Evolutionary conservation across 35 echinoderm and acorn worm species (phyloP).

Genomic region (Anneissia japonica): DNA sequence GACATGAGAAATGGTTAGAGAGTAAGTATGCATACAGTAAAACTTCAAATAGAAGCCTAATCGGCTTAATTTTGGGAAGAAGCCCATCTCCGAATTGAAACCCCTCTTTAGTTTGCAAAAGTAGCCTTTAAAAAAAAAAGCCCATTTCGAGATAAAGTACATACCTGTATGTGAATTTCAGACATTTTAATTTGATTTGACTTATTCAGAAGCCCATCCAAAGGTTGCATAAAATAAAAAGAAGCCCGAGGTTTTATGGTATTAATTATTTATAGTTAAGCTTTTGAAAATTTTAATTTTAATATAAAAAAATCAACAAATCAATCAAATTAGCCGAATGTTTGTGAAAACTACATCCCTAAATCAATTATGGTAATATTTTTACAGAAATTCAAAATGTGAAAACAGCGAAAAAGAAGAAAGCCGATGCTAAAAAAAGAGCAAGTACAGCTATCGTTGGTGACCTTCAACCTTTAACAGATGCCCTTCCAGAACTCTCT

Average conservation of each 20-base stretch:
- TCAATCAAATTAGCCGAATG: too few relatives aligned
- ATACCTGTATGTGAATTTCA: too few relatives aligned
- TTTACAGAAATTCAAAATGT: conserved; percentile 69
- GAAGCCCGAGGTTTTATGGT: too few relatives aligned
- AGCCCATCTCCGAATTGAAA: not conserved
- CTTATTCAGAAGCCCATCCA: too few relatives aligned
- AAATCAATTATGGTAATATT: too few relatives aligned
- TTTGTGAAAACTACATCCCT: too few relatives aligned
- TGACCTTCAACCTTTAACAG: conserved; percentile 69
- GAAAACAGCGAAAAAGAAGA: conserved; percentile 40
- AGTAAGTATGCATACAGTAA: conserved; percentile 48
- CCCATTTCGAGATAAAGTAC: not conserved
- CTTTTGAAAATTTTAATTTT: too few relatives aligned
- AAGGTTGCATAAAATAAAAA: too few relatives aligned
- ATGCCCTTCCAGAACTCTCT: conserved; percentile 84
- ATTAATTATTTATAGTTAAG: too few relatives aligned
- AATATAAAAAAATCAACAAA: too few relatives aligned
- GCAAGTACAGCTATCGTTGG: conserved; percentile 64
- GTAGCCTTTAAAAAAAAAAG: not conserved
- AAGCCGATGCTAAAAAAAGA: conserved; percentile 61
- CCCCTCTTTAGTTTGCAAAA: not conserved
- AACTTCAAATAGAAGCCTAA: not conserved
- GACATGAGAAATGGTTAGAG: conserved; percentile 85
- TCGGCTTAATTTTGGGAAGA: not conserved
- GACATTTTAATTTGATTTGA: too few relatives aligned